Evolutionary conservation across 2,113 vertebrate genomes (phyloP), one percentile per base, ranked within the genome.

Genomic region (Perca fluviatilis): DNA sequence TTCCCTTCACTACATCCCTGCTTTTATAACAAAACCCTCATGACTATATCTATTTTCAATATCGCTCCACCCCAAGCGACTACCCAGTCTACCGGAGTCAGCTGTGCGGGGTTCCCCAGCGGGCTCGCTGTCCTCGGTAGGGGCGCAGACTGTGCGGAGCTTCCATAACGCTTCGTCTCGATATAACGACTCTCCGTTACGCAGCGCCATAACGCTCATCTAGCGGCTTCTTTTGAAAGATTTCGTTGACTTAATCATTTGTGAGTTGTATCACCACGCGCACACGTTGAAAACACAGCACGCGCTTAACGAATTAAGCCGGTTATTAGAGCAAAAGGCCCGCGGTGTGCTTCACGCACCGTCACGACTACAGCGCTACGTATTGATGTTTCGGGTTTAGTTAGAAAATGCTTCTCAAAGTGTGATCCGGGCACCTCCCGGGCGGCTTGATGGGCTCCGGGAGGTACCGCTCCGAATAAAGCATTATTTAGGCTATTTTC

Each of bases 171-270:
- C 69, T 18, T 23, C 25, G 43, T n/a, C 72, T 30, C 49, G 61
- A 66, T 63, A 65, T 65, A 40, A 3, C 43, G 50, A 11, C 54
- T 74, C 79, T 76, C 74, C 64, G 72, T 79, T 58, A 73, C 64
- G 82, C 82, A 43, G 64, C 63, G 14, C 63, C 79, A 2, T 3
- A 18, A 13, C 76, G 61, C 79, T 3, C 15, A 72, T 27, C 21
- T 47, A 5, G 36, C 70, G 36, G 16, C 77, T 68, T 54, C 13
- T 70, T 77, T 68, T 80, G 68, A 2, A 74, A 87, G 43, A 88
- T 91, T 94, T 92, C 88, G 86, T 91, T 91, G 47, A 70, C 53
- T 56, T 33, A 36, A 67, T 53, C 67, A 51, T 70, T 69, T 47
- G 43, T 77, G 67, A 50, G 54, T 62, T 53, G 46, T 15, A 8